A percentile compares a stretch with the other conserved stretches of the same genome.
Conservation (phyloP, 2,113 vertebrate species). For the Lamprotornis superbus region DNA sequence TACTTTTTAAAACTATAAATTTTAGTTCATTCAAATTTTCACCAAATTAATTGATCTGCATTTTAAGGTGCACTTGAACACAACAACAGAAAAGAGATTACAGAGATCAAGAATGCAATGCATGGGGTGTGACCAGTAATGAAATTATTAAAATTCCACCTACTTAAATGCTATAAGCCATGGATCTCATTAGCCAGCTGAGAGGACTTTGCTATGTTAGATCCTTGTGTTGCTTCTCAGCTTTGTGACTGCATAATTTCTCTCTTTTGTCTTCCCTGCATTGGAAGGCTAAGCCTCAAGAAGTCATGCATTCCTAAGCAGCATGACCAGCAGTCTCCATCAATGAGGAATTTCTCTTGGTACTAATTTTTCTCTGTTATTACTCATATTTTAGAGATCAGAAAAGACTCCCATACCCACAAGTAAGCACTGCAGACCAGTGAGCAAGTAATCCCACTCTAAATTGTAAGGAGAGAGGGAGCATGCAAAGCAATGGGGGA, state of each 20-base stretch:
- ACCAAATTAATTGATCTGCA: not conserved
- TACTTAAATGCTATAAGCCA: not conserved
- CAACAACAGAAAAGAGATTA: not conserved
- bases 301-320: not conserved
- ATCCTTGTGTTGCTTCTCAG: not conserved
- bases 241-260: not conserved
- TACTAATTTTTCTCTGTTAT: not conserved
- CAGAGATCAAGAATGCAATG: not conserved
- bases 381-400: not conserved
- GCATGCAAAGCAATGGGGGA: not conserved
- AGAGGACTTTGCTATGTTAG: not conserved
- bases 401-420: not conserved
- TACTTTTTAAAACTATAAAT: conserved; percentile 2
- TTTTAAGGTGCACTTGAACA: conserved; percentile 10
- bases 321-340: not conserved
- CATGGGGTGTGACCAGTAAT: not conserved
- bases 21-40: conserved; percentile 14
- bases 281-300: not conserved
- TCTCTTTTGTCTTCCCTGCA: not conserved
- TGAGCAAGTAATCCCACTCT: not conserved
- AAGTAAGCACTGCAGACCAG: not conserved
- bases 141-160: not conserved
- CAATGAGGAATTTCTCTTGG: not conserved
- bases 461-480: not conserved
- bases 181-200: not conserved